These are phyloP conservation scores for Pachycephus smyrnensis DNA, from an alignment of 2,888 invertebrate genomes.

Conservation along the genomic window DNA sequence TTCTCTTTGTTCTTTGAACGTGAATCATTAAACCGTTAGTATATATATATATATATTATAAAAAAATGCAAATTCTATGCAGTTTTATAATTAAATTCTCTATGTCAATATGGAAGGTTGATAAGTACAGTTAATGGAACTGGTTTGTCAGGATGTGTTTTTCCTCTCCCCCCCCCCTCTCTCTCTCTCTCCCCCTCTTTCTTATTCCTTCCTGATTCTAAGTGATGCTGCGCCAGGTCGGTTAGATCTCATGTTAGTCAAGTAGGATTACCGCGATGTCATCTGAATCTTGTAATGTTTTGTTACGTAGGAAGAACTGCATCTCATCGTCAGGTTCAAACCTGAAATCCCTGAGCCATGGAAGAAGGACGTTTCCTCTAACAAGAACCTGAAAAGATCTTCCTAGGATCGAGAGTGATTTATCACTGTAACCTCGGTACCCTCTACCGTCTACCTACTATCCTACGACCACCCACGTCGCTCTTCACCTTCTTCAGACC, in stretches of 20 bases:
- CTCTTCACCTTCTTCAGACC: slow-evolving; percentile 37
- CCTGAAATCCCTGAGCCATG: slow-evolving; percentile 26
- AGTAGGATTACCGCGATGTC: slow-evolving; percentile 56
- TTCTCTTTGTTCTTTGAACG: slow-evolving; percentile 7
- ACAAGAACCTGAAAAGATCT: slow-evolving; percentile 62
- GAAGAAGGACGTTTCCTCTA: slow-evolving; percentile 57
- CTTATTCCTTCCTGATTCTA: slow-evolving; percentile 13
- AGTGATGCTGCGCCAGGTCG: not conserved
- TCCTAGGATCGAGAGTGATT: slow-evolving; percentile 61
- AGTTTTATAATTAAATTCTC: not conserved
- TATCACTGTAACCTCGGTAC: slow-evolving; percentile 56
- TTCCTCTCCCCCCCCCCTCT: slow-evolving; percentile 24
- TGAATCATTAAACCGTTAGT: too few relatives aligned
- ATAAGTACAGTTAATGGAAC: not conserved
- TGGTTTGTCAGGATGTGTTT: slow-evolving; percentile 10
- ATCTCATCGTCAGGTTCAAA: slow-evolving; percentile 44
- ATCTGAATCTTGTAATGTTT: slow-evolving; percentile 61
- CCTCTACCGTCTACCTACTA: slow-evolving; percentile 11
- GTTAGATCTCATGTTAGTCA: slow-evolving; percentile 51
- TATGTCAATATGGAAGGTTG: not conserved
- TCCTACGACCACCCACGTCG: slow-evolving; percentile 37
- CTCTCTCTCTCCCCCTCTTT: slow-evolving; percentile 13
- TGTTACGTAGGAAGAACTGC: slow-evolving; percentile 56
- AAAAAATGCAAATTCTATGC: not conserved
- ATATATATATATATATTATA: too few relatives aligned